phyloP scores from a whole-genome alignment of 23 tunicate species.

The Styela clava region DNA sequence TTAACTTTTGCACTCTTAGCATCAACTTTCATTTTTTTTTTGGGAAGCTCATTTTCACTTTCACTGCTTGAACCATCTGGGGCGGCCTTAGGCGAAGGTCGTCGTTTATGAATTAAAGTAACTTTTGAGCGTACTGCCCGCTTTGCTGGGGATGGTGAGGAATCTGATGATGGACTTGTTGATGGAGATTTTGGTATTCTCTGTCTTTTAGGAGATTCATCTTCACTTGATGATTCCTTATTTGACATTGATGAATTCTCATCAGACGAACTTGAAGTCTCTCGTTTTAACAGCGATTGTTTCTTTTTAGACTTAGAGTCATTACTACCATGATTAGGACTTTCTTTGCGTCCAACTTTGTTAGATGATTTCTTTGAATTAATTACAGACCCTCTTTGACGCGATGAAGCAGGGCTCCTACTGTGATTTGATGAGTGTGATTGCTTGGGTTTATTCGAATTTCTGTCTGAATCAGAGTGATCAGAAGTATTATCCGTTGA shows the following conservation, averaged over 20 bases:
- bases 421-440: too few relatives aligned
- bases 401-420: too few relatives aligned
- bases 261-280: slow-evolving; percentile 2
- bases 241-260: slow-evolving; percentile 13
- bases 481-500: too few relatives aligned
- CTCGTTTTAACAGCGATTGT: too few relatives aligned
- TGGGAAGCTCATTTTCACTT: background rate
- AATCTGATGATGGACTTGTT: background rate
- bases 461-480: too few relatives aligned
- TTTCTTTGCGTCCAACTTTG: too few relatives aligned
- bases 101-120: background rate
- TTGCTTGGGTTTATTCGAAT: too few relatives aligned
- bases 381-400: too few relatives aligned
- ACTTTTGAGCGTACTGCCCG: slow-evolving; percentile 1
- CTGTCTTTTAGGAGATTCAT: background rate
- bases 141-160: background rate
- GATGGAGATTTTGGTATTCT: background rate
- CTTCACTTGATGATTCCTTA: background rate
- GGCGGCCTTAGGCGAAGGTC: background rate
- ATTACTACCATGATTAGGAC: too few relatives aligned
- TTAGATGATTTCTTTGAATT: too few relatives aligned
- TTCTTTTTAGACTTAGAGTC: too few relatives aligned
- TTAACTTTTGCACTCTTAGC: background rate
- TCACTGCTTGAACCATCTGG: background rate
- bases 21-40: background rate